Evolutionary conservation across 2,797 vertebrate genomes (phyloP).

Genomic region (Anisognathus igniventris): DNA sequence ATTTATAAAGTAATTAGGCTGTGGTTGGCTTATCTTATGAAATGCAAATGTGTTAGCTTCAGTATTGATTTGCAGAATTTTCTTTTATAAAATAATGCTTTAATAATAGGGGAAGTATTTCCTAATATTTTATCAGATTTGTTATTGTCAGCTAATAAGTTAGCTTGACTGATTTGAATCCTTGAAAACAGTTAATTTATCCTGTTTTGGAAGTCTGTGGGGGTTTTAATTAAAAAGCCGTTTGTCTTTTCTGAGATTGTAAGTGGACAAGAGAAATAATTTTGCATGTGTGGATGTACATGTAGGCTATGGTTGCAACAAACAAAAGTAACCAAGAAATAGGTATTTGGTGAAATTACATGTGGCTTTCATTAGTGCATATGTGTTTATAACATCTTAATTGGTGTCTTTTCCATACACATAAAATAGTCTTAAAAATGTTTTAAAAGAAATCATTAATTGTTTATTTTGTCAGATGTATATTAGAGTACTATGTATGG

Average conservation of each 20-base stretch:
- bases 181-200: background rate
- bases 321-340: background rate
- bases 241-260: background rate
- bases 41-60: background rate
- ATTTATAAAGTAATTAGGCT: background rate
- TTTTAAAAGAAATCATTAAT: background rate
- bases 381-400: background rate
- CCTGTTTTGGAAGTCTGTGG: background rate
- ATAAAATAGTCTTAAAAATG: background rate
- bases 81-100: background rate
- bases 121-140: background rate
- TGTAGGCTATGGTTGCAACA: background rate
- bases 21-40: background rate
- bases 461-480: background rate
- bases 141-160: background rate
- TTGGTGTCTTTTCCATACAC: background rate
- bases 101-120: background rate
- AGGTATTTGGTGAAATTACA: background rate
- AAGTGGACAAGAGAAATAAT: background rate
- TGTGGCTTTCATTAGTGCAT: background rate
- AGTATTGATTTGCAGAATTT: background rate
- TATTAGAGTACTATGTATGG: background rate
- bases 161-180: background rate
- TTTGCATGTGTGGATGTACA: background rate
- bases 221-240: background rate